phyloP scores from a whole-genome alignment of 2,797 vertebrate species.

The Gambelia wislizenii region DNA sequence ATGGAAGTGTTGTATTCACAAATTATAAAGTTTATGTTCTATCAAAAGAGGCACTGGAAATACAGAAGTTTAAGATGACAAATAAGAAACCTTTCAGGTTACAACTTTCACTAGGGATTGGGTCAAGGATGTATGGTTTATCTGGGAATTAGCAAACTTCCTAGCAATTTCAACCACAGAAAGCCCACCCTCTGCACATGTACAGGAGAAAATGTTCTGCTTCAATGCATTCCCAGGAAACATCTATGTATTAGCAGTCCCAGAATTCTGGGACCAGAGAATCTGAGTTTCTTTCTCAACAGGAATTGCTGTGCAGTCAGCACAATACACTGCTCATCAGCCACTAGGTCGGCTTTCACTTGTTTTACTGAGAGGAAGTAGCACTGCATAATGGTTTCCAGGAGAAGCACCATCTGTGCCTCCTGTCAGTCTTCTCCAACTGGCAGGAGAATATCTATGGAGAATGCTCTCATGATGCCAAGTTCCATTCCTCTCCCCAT shows the following conservation, averaged over 20 bases:
- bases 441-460: constrained; percentile 48
- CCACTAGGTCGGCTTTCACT: constrained; percentile 14
- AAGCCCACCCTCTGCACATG: not conserved
- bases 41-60: not conserved
- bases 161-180: constrained; percentile 33
- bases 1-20: not conserved
- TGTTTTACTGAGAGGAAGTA: constrained; percentile 53
- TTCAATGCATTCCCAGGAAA: constrained; percentile 62
- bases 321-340: not conserved
- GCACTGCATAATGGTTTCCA: constrained; percentile 48
- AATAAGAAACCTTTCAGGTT: not conserved
- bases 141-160: not conserved
- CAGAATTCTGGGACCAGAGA: not conserved
- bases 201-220: constrained; percentile 21
- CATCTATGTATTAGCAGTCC: not conserved
- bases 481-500: constrained; percentile 33
- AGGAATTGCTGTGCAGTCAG: constrained; percentile 32
- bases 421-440: constrained; percentile 53
- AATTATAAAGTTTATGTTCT: not conserved
- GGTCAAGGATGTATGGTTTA: not conserved
- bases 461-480: constrained; percentile 45
- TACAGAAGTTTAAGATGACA: not conserved
- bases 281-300: constrained; percentile 37
- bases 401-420: constrained; percentile 65
- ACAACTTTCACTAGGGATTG: constrained; percentile 6